Conservation (phyloP, 2,888 invertebrate species). For the Agrilus mali region DNA sequence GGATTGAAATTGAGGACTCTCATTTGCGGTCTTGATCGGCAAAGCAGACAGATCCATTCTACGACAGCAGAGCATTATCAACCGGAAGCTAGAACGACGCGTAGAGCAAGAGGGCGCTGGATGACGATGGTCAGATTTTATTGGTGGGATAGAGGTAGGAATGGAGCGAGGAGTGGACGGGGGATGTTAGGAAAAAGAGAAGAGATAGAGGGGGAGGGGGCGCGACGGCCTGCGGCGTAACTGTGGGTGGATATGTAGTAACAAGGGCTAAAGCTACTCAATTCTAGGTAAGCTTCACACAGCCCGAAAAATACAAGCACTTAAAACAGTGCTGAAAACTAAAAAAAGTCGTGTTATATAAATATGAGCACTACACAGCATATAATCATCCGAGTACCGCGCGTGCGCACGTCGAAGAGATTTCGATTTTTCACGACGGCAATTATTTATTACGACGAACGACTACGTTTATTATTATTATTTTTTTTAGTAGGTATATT, state of each 20-base stretch:
- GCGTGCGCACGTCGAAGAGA: constrained; percentile 9
- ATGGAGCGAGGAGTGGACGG: no score
- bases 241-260: constrained; percentile 41
- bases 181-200: not conserved
- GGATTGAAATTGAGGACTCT: no score
- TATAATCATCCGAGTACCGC: constrained; percentile 7
- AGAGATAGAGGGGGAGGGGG: constrained; percentile 21
- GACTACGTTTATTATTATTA: constrained; percentile 13
- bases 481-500: constrained; percentile 10
- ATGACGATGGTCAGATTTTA: no score
- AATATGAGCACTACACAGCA: constrained; percentile 36
- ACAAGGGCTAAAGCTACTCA: constrained; percentile 43
- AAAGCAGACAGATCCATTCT: no score
- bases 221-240: constrained; percentile 29
- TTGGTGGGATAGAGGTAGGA: no score
- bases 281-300: constrained; percentile 47
- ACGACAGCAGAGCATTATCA: no score
- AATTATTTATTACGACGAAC: no score
- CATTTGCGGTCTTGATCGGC: no score
- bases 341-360: constrained; percentile 28
- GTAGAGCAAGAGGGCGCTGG: no score
- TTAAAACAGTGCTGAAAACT: constrained; percentile 51
- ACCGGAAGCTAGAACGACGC: no score
- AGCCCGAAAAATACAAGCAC: constrained; percentile 53
- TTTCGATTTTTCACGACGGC: constrained; percentile 14